Evolutionary conservation across 2,113 vertebrate genomes (phyloP).

Genomic region (Pseudonaja textilis): DNA sequence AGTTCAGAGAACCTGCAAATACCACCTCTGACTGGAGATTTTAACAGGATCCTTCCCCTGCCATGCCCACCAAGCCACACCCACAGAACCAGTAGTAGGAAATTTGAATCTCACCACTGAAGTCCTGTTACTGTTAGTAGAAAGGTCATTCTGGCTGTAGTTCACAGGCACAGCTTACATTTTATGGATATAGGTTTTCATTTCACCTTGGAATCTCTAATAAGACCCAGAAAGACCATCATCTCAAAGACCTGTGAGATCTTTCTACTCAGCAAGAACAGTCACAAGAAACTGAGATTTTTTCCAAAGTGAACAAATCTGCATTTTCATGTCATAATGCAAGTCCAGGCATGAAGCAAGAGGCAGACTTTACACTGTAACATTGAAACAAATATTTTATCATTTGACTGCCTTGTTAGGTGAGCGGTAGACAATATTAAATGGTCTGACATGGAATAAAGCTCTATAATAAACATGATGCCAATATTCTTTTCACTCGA

Average conservation of each 20-base stretch:
- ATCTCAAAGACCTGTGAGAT: not conserved
- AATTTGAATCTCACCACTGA: too few species aligned
- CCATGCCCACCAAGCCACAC: too few species aligned
- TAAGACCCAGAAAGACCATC: not conserved
- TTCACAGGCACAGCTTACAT: not conserved
- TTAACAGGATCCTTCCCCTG: too few species aligned
- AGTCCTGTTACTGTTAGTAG: not conserved
- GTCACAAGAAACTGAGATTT: not conserved
- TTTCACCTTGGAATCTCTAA: not conserved
- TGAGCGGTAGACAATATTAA: not conserved
- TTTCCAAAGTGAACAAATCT: not conserved
- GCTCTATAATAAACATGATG: not conserved
- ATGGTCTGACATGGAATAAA: not conserved
- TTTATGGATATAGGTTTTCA: not conserved
- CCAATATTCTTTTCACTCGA: not conserved
- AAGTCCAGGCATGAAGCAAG: not conserved
- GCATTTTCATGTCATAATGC: not conserved
- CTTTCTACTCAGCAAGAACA: not conserved
- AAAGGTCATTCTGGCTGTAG: not conserved
- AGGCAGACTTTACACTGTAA: not conserved
- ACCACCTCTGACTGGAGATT: too few species aligned
- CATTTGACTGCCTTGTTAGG: not conserved
- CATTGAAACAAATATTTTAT: not conserved
- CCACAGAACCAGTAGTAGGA: too few species aligned
- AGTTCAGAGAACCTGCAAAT: too few species aligned